Conservation (phyloP, 64 coral and sea anemone genomes). For the Hydrozoanthus tunicans region DNA sequence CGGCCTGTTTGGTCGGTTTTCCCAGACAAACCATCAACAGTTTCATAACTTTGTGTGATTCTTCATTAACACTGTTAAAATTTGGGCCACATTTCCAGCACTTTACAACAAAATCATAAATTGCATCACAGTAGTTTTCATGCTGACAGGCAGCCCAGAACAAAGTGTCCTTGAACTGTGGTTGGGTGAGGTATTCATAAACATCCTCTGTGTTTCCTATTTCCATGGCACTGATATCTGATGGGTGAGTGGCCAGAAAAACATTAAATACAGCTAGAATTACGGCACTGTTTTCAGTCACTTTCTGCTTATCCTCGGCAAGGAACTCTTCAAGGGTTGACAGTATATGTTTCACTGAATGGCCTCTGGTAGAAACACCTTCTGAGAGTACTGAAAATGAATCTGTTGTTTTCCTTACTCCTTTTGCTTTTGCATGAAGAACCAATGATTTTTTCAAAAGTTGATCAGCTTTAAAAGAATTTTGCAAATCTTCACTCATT, state of each 20-base stretch:
- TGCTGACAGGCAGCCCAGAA: conserved; percentile 68
- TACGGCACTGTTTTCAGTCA: conserved; percentile 86
- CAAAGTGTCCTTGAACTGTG: conserved; percentile 55
- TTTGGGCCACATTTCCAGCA: conserved; percentile 68
- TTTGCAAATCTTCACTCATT: neutral
- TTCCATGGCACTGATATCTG: neutral
- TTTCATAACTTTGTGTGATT: conserved; percentile 76
- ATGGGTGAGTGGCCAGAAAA: conserved; percentile 70
- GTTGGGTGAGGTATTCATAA: conserved; percentile 53
- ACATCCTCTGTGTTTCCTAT: conserved; percentile 20
- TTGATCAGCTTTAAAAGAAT: conserved; percentile 18
- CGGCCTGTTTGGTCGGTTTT: conserved; percentile 82
- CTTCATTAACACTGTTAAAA: conserved; percentile 61
- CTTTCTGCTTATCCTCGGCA: conserved; percentile 62
- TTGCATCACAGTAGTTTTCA: conserved; percentile 72
- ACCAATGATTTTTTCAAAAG: conserved; percentile 49
- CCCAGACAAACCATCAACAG: conserved; percentile 78
- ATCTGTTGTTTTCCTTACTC: neutral
- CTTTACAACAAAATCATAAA: conserved; percentile 82
- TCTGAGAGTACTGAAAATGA: neutral
- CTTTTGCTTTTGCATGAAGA: conserved; percentile 42
- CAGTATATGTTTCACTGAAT: conserved; percentile 34
- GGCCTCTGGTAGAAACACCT: neutral
- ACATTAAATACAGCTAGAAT: conserved; percentile 76
- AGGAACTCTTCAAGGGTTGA: conserved; percentile 63